These are phyloP conservation scores for Syndactyla subalaris DNA, from an alignment of 2,797 vertebrate species.

Conservation along the genomic window DNA sequence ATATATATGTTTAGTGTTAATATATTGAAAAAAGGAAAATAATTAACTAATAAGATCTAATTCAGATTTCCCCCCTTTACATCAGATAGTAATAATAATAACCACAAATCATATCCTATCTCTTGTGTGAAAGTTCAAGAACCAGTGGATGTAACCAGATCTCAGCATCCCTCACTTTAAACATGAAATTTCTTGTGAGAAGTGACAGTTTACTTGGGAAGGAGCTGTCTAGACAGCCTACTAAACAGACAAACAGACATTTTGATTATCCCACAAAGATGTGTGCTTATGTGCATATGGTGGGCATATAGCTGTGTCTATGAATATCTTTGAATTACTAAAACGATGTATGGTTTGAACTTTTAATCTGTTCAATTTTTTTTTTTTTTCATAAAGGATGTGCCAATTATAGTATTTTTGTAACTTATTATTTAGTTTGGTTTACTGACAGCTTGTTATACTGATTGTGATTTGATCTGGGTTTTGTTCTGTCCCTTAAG, in stretches of 20 bases:
- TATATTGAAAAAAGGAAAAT: neutral
- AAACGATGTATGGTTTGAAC: neutral
- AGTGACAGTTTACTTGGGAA: neutral
- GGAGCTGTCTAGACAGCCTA: neutral
- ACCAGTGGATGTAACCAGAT: neutral
- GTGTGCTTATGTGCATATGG: neutral
- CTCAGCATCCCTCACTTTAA: neutral
- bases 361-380: neutral
- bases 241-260: neutral
- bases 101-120: neutral
- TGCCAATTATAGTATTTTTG: neutral
- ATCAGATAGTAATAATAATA: neutral
- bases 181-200: neutral
- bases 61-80: neutral
- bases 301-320: neutral
- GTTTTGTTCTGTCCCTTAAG: slow-evolving; percentile 49
- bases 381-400: neutral
- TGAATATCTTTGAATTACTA: neutral
- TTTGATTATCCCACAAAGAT: neutral
- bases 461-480: neutral
- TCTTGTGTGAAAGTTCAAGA: neutral
- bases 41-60: neutral
- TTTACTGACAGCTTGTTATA: neutral
- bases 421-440: neutral
- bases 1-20: neutral